Conservation (phyloP, 2,797 vertebrate genomes). For the Pangasius djambal region DNA sequence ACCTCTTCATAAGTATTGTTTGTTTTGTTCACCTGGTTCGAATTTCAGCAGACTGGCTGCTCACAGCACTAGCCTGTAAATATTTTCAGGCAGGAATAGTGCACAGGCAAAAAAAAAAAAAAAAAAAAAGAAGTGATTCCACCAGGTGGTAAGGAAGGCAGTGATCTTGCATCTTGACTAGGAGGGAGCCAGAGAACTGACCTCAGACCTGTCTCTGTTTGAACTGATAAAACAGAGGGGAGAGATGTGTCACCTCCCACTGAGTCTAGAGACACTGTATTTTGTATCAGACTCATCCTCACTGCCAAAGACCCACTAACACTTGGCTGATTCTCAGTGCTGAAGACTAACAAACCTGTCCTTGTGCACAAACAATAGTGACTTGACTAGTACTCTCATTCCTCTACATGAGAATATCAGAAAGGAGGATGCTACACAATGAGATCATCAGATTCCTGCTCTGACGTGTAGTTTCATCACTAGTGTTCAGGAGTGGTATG, state of each 20-base stretch:
- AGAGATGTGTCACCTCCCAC: constrained; percentile 67
- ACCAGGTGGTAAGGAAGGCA: constrained; percentile 23
- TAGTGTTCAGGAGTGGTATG: constrained; percentile 34
- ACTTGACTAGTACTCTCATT: constrained; percentile 27
- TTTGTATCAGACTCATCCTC: constrained; percentile 69
- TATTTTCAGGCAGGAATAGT: constrained; percentile 40
- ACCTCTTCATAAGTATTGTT: constrained; percentile 35
- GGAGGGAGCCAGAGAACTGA: constrained; percentile 63
- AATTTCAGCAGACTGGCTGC: constrained; percentile 61
- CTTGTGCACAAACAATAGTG: constrained; percentile 25
- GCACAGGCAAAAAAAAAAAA: constrained; percentile 40
- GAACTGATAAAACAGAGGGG: constrained; percentile 69
- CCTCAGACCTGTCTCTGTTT: constrained; percentile 71
- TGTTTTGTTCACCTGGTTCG: constrained; percentile 53
- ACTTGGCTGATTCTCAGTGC: constrained; percentile 39
- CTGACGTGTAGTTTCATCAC: constrained; percentile 34
- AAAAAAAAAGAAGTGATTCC: constrained; percentile 46
- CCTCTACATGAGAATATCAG: constrained; percentile 9
- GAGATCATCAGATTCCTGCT: constrained; percentile 3
- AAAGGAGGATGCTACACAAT: constrained; percentile 24
- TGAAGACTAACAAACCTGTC: constrained; percentile 29
- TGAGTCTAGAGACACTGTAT: constrained; percentile 68
- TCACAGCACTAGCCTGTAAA: constrained; percentile 46
- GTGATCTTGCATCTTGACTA: constrained; percentile 40
- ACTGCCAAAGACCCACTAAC: constrained; percentile 75